Base-by-base conservation (phyloP, 2,888 invertebrate genomes). In the Trachelus tabidus region DNA sequence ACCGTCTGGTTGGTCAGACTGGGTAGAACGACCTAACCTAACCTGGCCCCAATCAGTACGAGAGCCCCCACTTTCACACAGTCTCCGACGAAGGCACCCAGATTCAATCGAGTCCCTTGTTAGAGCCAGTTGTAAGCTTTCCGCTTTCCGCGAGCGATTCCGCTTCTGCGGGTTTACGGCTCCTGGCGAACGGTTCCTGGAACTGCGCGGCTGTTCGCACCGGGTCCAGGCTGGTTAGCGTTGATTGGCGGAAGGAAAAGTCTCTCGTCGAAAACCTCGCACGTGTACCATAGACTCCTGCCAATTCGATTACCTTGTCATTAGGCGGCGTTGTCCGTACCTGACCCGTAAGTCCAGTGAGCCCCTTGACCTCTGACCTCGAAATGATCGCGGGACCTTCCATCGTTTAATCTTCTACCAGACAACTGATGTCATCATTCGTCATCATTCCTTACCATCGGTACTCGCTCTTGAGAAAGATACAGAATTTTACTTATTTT, bases 51-150 rank as follows among this genome's bases (percentile, higher is more conserved):
- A 71, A 71, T 71, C 71, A 71, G 71, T 71, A 31, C 31, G 23
- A 31, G 71, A 71, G 71, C 56, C 56, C 23, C 56, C 56, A 56
- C 56, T 56, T 56, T 56, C 56, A 9, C 23, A 56, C 23, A 34
- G 71, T 12, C 34, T 34, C 71, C 33, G 4, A 71, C 71, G 15
- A 69, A 23, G 77, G 31, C 75, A 71, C 76, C 76, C 12, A 75
- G 78, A 78, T 78, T 76, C 78, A 78, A 78, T 78, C 78, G 75
- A 68, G 76, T 37, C 75, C 78, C 76, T 78, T 78, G 78, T 78
- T 78, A 78, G 78, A 71, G 73, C 69, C 73, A 68, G 75, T 69
- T 73, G 71, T 33, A 31, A 30, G 69, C 30, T 69, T 69, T 69
- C 69, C 69, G 33, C 69, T 33, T 33, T 71, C 12, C 56, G 56